Percentiles rank a stretch among this genome's conserved stretches.
Evolutionary conservation across 2,797 vertebrate genomes (phyloP).

Genomic region (Passerculus sandwichensis): DNA sequence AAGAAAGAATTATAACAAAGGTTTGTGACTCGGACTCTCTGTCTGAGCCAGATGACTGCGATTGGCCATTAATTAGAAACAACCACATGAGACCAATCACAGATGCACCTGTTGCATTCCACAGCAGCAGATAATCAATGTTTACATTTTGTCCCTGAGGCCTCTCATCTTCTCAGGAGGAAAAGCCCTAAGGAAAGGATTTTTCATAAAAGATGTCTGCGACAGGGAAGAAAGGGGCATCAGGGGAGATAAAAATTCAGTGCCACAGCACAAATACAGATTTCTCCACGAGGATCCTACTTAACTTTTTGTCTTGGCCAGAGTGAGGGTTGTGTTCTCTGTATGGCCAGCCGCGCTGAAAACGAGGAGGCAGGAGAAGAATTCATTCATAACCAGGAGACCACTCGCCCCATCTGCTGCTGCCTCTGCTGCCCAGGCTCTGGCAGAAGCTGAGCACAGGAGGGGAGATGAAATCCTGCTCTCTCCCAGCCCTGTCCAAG

Average conservation of each 20-base stretch:
- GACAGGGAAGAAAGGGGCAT: background rate
- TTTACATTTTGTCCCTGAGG: too few relatives aligned
- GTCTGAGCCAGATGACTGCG: too few relatives aligned
- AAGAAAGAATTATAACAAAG: too few relatives aligned
- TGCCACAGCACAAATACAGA: background rate
- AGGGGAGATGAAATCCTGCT: background rate
- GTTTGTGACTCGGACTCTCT: too few relatives aligned
- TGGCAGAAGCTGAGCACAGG: background rate
- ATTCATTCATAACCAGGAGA: background rate
- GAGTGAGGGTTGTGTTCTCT: background rate
- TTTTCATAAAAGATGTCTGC: too few relatives aligned
- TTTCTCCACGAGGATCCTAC: background rate
- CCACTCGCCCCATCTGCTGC: background rate
- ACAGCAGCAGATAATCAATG: too few relatives aligned
- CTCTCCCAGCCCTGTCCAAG: background rate
- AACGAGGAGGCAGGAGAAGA: background rate
- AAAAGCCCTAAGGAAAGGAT: too few relatives aligned
- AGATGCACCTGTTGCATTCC: too few relatives aligned
- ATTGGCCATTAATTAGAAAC: too few relatives aligned
- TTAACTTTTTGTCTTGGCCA: background rate
- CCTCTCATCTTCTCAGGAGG: too few relatives aligned
- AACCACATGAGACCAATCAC: too few relatives aligned
- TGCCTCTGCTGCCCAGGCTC: background rate
- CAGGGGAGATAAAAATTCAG: background rate
- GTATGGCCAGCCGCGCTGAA: background rate